Conservation (phyloP, 2,113 vertebrate species). For the Sinocyclocheilus maitianheensis region DNA sequence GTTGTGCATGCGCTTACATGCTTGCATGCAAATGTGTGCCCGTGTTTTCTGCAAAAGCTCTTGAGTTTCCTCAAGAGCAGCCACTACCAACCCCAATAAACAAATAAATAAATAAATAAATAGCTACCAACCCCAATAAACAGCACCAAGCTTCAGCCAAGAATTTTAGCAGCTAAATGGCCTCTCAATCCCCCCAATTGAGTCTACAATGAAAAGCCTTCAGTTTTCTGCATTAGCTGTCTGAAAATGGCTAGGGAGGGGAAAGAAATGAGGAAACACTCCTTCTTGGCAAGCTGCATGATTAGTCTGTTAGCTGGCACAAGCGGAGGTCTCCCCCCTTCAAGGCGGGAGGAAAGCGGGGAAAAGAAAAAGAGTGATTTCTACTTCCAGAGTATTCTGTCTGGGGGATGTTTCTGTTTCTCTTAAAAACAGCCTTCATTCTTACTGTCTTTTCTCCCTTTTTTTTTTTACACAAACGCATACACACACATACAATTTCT, state of each 20-base stretch:
- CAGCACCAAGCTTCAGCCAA: neutral
- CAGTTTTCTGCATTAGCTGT: conserved; percentile 25
- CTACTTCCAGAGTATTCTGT: conserved; percentile 13
- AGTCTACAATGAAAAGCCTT: conserved; percentile 24
- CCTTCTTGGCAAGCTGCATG: conserved; percentile 31
- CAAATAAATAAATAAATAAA: too few relatives aligned
- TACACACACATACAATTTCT: neutral
- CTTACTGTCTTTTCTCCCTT: neutral
- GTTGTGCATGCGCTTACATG: conserved; percentile 1
- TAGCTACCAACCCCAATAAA: neutral
- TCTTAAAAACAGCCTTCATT: conserved; percentile 18
- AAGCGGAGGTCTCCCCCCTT: neutral
- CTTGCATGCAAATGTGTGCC: conserved; percentile 1
- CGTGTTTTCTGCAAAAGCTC: neutral
- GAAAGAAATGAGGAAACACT: conserved; percentile 31
- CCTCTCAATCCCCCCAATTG: conserved; percentile 19
- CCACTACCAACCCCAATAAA: neutral
- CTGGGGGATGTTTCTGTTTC: neutral
- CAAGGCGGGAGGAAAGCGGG: neutral
- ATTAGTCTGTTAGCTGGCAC: conserved; percentile 35
- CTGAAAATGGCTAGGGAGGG: conserved; percentile 10
- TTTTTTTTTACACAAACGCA: neutral
- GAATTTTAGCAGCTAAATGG: conserved; percentile 30
- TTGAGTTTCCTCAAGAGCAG: neutral
- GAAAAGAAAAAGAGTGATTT: conserved; percentile 5